Base-by-base conservation (phyloP, 2,797 vertebrate genomes). In the Ctenosaura bakeri region DNA sequence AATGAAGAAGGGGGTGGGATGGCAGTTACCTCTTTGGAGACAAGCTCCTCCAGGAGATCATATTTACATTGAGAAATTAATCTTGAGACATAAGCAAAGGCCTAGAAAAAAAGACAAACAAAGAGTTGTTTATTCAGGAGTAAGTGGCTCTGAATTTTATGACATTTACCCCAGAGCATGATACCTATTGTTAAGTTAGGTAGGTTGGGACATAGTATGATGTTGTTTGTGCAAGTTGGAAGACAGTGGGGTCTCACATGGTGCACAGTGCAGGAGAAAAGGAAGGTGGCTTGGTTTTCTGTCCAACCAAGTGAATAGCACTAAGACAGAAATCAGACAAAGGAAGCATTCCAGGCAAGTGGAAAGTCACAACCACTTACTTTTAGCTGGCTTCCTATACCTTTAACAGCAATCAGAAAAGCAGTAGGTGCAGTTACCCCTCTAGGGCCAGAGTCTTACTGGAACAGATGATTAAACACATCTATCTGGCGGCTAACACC, bases 41-140 rank as follows among this genome's bases (percentile, higher is more conserved):
- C 98, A 35, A 99, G 98, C 32, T 98, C 98, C 38, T 99, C 98
- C 91, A 99, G 95, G 8, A 98, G 97, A n/a, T 98, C 97, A 96
- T 98, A 99, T 95, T 98, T 98, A 95, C 97, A 97, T 82, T 97
- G 97, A 76, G 99, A 98, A 92, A 99, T 93, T 92, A 99, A 97
- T 69, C 95, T 97, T 93, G 99, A 99, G 20, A 99, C 98, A 90
- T 98, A 97, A 42, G 96, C 96, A 95, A 99, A 99, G 24, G 99
- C 99, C 99, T 99, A 96, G 32, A 90, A 92, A 88, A 91, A 22
- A 92, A 82, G 74, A 66, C 24, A 80, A 1, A n/a, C 3, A 89
- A 90, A 1, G 81, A 2, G 81, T 91, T 95, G 42, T 80, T 91
- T 85, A 26, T 26, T 83, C 35, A 46, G 26, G 50, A 66, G 14